These are phyloP conservation scores for Chironomus riparius DNA, from an alignment of 2,888 invertebrate species.

Conservation along the genomic window DNA sequence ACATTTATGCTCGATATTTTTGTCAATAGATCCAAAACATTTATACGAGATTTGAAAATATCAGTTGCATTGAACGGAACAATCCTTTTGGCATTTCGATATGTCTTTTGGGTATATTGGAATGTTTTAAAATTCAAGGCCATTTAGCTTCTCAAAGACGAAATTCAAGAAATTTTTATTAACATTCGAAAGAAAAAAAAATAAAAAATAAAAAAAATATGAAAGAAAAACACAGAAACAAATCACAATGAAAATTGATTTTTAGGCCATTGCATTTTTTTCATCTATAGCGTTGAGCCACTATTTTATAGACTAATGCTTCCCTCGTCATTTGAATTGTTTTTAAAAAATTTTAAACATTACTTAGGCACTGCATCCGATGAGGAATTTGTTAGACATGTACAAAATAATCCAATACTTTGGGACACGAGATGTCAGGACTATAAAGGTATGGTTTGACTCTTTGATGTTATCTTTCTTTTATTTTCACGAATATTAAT, in stretches of 20 bases:
- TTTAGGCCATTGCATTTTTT: constrained; percentile 14
- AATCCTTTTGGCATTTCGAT: neutral
- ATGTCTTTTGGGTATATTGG: neutral
- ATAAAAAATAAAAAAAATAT: neutral
- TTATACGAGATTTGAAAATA: too few relatives aligned
- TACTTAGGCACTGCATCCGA: constrained; percentile 10
- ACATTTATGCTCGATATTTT: neutral
- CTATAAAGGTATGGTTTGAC: constrained; percentile 1
- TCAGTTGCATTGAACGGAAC: neutral
- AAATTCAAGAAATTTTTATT: constrained; percentile 22
- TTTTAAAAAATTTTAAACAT: neutral
- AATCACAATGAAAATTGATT: constrained; percentile 7
- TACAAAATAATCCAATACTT: constrained; percentile 13
- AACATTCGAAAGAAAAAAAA: neutral
- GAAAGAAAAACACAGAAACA: neutral
- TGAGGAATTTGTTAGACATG: constrained; percentile 19
- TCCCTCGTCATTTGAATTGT: neutral
- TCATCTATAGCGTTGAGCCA: neutral
- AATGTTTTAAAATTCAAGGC: constrained; percentile 12
- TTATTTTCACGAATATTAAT: too few relatives aligned
- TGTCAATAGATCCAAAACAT: too few relatives aligned
- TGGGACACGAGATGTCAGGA: constrained; percentile 26
- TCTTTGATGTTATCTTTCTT: neutral
- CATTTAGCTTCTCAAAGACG: constrained; percentile 2
- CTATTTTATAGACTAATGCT: neutral